These are phyloP conservation scores for Pandemis heparana DNA, from an alignment of 2,888 invertebrate species.

Conservation along the genomic window DNA sequence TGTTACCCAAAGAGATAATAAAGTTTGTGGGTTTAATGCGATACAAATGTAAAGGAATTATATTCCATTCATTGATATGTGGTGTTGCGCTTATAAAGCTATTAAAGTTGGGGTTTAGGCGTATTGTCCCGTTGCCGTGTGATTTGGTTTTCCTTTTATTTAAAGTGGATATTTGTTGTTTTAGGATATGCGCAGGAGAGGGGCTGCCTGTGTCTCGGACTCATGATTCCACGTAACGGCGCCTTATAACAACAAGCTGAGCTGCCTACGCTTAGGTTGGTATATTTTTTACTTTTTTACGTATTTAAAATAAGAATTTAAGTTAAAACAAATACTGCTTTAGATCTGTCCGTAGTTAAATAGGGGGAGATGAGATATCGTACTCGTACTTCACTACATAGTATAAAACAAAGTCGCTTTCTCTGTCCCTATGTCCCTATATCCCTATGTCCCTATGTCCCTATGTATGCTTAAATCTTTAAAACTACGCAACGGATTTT, in stretches of 20 bases:
- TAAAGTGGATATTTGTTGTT: conserved; percentile 62
- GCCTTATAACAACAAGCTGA: conserved; percentile 76
- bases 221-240: conserved; percentile 66
- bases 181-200: conserved; percentile 61
- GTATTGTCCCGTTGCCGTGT: conserved; percentile 8
- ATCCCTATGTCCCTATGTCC: too few species aligned
- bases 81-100: conserved; percentile 27
- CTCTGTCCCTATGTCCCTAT: too few species aligned
- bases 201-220: conserved; percentile 54
- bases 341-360: background rate
- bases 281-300: conserved; percentile 27
- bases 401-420: too few species aligned
- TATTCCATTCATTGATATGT: conserved; percentile 36
- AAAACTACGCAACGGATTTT: too few species aligned
- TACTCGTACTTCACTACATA: too few species aligned
- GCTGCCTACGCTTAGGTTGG: conserved; percentile 76
- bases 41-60: conserved; percentile 48
- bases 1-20: conserved; percentile 71
- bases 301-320: background rate
- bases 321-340: background rate
- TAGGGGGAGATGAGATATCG: background rate
- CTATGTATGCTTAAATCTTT: too few species aligned
- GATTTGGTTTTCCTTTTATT: conserved; percentile 27
- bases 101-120: conserved; percentile 13
- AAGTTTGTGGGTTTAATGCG: conserved; percentile 59